These are phyloP conservation scores for Aspidapion aeneum DNA, from an alignment of 2,888 invertebrate species.

Conservation along the genomic window DNA sequence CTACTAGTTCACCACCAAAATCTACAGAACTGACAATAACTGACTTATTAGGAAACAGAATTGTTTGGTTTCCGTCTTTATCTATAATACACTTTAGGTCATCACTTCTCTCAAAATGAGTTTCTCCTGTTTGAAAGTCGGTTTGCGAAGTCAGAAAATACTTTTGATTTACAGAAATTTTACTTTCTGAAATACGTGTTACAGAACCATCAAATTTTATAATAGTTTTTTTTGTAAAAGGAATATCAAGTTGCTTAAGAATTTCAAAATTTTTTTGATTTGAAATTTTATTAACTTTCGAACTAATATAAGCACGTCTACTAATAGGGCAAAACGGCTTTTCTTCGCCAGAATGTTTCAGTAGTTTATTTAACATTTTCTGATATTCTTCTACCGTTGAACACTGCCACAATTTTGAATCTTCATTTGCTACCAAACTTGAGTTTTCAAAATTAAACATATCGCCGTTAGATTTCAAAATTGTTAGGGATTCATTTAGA, in stretches of 20 bases:
- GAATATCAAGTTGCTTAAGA: slow-evolving; percentile 26
- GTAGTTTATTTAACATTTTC: slow-evolving; percentile 26
- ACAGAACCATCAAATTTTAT: slow-evolving; percentile 30
- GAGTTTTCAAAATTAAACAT: slow-evolving; percentile 31
- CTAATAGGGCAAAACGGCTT: slow-evolving; percentile 20
- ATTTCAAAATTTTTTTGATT: slow-evolving; percentile 23
- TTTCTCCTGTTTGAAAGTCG: slow-evolving; percentile 32
- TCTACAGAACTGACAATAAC: slow-evolving; percentile 26
- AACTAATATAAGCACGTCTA: slow-evolving; percentile 26
- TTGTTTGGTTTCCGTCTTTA: slow-evolving; percentile 25
- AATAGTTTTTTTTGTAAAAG: slow-evolving; percentile 30
- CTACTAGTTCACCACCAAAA: slow-evolving; percentile 28
- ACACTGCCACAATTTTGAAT: slow-evolving; percentile 24
- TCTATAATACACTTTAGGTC: slow-evolving; percentile 31
- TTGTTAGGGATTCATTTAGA: slow-evolving; percentile 31
- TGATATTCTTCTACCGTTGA: slow-evolving; percentile 27
- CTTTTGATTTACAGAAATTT: slow-evolving; percentile 29
- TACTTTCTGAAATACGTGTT: slow-evolving; percentile 24
- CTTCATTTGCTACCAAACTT: slow-evolving; percentile 18
- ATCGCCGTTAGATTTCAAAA: slow-evolving; percentile 35
- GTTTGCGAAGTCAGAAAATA: slow-evolving; percentile 27
- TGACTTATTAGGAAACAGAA: slow-evolving; percentile 33
- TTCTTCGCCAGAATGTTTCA: slow-evolving; percentile 15
- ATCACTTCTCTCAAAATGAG: slow-evolving; percentile 34
- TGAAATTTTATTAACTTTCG: slow-evolving; percentile 26